A percentile compares a stretch with the other conserved stretches of the same genome.
Conservation (phyloP, 2,797 vertebrate genomes). For the Caiman crocodilus region DNA sequence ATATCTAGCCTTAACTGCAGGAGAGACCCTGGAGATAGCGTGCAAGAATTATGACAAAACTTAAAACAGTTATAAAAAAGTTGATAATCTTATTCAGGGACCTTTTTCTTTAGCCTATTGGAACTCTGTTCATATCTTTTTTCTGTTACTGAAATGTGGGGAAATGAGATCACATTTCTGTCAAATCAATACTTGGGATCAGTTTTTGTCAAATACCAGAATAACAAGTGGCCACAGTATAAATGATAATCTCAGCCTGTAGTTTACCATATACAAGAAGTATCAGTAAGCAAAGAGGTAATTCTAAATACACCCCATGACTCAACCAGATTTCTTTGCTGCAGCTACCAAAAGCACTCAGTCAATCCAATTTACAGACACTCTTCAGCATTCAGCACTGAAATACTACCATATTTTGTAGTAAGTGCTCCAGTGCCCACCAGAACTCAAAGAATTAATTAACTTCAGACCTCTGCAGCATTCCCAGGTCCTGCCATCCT, state of each 20-base stretch:
- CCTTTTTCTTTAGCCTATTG: not conserved
- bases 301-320: not conserved
- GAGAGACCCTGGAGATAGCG: not conserved
- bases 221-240: not conserved
- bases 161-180: not conserved
- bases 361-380: not conserved
- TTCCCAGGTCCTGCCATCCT: not conserved
- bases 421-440: not conserved
- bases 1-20: not conserved
- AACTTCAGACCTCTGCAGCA: not conserved
- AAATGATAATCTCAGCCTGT: not conserved
- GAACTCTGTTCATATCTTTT: not conserved
- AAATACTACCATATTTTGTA: not conserved
- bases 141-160: not conserved
- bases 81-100: not conserved
- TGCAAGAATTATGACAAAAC: not conserved
- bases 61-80: not conserved
- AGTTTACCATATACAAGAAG: not conserved
- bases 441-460: not conserved
- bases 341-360: not conserved
- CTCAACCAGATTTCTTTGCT: not conserved
- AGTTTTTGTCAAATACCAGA: not conserved
- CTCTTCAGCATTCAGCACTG: rapidly evolving
- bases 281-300: not conserved
- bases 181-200: not conserved